These are phyloP conservation scores for Dryococelus australis DNA, from an alignment of 2,888 invertebrate species.

Conservation along the genomic window DNA sequence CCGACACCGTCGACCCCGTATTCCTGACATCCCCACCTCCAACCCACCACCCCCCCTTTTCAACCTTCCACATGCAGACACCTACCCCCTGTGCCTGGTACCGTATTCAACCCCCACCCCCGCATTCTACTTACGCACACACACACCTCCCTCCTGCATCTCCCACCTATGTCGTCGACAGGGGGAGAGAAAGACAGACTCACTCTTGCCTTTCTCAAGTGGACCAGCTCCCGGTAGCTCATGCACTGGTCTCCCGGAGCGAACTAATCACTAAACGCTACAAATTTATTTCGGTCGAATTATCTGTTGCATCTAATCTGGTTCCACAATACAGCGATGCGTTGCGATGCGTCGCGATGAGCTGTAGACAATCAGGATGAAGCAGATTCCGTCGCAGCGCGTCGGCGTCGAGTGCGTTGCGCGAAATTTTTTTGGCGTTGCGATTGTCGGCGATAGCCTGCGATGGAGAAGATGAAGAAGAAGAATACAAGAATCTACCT, in stretches of 20 bases:
- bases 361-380: too few species aligned
- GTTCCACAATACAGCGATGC: too few species aligned
- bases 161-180: not conserved
- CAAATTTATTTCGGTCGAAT: not conserved
- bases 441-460: too few species aligned
- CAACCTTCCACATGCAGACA: conserved; percentile 6
- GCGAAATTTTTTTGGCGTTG: too few species aligned
- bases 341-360: too few species aligned
- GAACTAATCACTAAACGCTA: not conserved
- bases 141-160: not conserved
- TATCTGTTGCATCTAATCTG: too few species aligned
- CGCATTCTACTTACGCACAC: too few species aligned
- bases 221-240: not conserved
- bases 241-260: not conserved
- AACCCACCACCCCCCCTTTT: not conserved
- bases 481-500: too few species aligned
- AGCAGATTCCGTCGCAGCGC: too few species aligned
- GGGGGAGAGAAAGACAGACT: too few species aligned
- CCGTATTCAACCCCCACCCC: not conserved
- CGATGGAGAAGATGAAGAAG: too few species aligned
- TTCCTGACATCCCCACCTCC: not conserved
- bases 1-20: conserved; percentile 19
- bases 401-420: too few species aligned
- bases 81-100: not conserved
- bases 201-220: not conserved